Evolutionary conservation across 2,797 vertebrate species (phyloP), one percentile per base, ranked within the genome.

Genomic region (Sarcophilus harrisii): DNA sequence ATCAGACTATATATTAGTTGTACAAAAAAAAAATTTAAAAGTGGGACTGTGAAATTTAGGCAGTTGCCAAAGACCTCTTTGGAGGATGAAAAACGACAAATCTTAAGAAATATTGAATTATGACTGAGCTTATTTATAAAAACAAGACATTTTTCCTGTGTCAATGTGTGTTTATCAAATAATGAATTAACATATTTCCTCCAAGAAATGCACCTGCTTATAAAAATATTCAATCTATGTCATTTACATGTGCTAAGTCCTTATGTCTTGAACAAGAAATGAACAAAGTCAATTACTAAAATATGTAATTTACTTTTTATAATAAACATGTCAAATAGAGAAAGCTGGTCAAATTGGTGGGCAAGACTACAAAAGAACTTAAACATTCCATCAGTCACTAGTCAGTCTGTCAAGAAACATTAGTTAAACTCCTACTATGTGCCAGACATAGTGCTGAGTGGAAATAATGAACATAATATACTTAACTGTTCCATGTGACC

Each of bases 231-330:
- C 96, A 92, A 90, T 93, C n/a, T 58, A 58, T 96, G 94, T 93
- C 96, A 96, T 95, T 97, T 97, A 97, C 60, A 96, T 93, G 92
- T 94, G 93, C 60, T 96, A 91, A 96, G 10, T 87, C 73, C 21
- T 87, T 27, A 87, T 87, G 24, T 87, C 24, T 49, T 21, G 24
- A 81, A 24, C 38, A 81, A 96, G 93, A 96, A 98, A 97, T 95
- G 93, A 96, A 95, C 92, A 92, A 87, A 95, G 92, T 92, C 94
- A 97, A 94, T 96, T 94, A 96, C 96, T 96, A 91, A 96, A 96
- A 95, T 57, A 95, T 90, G 30, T 91, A 54, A 57, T 62, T 96
- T 96, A 4, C 2, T 87, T 87, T 49, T 87, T 12, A 45, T 49
- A 87, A 87, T 87, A 87, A 49, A 87, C 10, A 87, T 87, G 73